Evolutionary conservation across 1,140 invertebrate genomes (phyloP), one percentile per base, ranked within the genome.

Genomic region (Drosophila subpulchrella): DNA sequence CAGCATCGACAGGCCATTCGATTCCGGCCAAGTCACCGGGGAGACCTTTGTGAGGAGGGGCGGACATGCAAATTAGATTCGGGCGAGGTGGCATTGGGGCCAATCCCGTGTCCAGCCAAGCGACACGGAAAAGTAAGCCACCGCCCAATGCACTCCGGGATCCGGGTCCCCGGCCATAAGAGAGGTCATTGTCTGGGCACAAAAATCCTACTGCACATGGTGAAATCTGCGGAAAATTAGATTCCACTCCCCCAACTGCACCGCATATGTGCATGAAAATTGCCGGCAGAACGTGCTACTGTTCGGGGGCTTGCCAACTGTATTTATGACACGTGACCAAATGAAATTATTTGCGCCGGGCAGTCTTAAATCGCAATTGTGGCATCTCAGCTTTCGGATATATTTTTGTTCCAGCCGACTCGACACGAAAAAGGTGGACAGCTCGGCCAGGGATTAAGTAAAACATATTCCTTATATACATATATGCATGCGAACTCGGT

Each of bases 161-260:
- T 38, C 42, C 20, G 20, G 20, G 20, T 20, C 20, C 38, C 27
- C 51, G 42, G 38, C 39, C 60, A 39, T 30, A 39, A 34, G 4
- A 11, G 63, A 74, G 72, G 53, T 75, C 59, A 58, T 75, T 76
- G 65, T 51, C 74, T 67, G 48, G 48, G 24, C 27, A 68, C 51
- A 72, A 72, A 53, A 76, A 72, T 54, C 48, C 50, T 20, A 32
- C 60, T 68, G 75, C 63, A 78, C 55, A 71, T 82, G 63, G 65
- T 54, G 51, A 85, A 85, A 86, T 76, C 78, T 86, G 82, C 83
- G 66, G 66, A 86, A 86, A 86, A 86, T 86, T 82, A 88, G 66
- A 82, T 88, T 73, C 73, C 68, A 57, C 59, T 57, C 38, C 67
- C 47, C 47, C 47, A 38, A 32, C 27, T 6, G 36, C 39, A 7